Evolutionary conservation across 2,797 vertebrate genomes (phyloP).

Genomic region (Gymnopithys bicolor): DNA sequence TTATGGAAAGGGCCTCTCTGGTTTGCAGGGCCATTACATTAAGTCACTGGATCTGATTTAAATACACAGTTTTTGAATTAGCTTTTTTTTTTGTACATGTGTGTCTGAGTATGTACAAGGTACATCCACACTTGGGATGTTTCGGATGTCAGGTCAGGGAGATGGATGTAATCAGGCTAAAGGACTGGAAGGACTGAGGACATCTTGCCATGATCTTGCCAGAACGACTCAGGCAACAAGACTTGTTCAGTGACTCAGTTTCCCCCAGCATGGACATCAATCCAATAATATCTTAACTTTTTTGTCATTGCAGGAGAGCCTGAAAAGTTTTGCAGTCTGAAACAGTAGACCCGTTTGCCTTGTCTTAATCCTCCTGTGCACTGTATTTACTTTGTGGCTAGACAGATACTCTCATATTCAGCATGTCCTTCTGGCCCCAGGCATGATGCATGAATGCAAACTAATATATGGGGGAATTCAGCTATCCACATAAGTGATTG

Average conservation of each 20-base stretch:
- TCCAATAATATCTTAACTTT: not conserved
- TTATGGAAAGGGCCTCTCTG: not conserved
- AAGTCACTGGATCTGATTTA: not conserved
- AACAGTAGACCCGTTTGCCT: not conserved
- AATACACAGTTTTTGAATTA: not conserved
- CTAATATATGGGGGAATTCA: not conserved
- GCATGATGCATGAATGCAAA: not conserved
- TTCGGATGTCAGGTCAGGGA: not conserved
- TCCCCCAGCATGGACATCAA: not conserved
- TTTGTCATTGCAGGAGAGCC: not conserved
- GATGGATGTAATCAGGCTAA: not conserved
- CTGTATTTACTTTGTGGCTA: slow-evolving; percentile 51
- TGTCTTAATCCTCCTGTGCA: slow-evolving; percentile 11
- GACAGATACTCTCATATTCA: slow-evolving; percentile 31
- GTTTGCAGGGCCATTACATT: not conserved
- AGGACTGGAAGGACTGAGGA: not conserved
- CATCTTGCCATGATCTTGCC: not conserved
- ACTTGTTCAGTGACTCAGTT: not conserved
- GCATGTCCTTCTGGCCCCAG: slow-evolving; percentile 22
- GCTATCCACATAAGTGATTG: not conserved
- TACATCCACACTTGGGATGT: not conserved
- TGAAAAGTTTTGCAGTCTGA: not conserved
- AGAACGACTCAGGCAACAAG: not conserved
- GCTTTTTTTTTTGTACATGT: not conserved
- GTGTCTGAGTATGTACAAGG: not conserved